phyloP scores from a whole-genome alignment of 2,888 invertebrate genomes.

The Protophormia terraenovae region DNA sequence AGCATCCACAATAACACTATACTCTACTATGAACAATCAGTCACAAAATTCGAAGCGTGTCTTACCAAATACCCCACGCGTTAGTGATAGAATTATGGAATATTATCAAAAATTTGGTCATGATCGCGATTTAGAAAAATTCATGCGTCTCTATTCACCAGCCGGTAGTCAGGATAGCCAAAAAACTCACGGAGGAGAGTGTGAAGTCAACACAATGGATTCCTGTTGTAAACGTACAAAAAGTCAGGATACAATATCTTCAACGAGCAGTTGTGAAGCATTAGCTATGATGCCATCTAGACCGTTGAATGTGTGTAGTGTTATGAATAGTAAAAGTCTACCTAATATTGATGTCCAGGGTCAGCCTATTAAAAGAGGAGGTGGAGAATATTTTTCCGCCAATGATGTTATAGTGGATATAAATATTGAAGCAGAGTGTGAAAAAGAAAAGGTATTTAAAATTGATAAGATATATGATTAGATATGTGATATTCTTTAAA shows the following conservation, averaged over 20 bases:
- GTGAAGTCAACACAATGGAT: not conserved
- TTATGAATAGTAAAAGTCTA: constrained; percentile 54
- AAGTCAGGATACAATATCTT: constrained; percentile 39
- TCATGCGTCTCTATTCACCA: constrained; percentile 82
- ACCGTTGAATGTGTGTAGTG: not conserved
- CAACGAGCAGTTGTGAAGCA: constrained; percentile 37
- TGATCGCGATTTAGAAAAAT: constrained; percentile 86
- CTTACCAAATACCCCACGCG: constrained; percentile 69
- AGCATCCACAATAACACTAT: not conserved
- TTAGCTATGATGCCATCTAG: constrained; percentile 38
- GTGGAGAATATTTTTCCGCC: not conserved
- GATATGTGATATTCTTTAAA: no score
- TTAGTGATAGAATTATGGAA: constrained; percentile 82
- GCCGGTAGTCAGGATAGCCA: constrained; percentile 43
- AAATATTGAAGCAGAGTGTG: constrained; percentile 49
- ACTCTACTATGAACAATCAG: constrained; percentile 28
- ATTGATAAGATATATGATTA: no score
- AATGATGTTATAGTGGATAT: constrained; percentile 45
- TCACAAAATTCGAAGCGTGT: constrained; percentile 5
- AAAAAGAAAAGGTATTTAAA: constrained; percentile 30
- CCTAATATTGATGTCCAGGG: constrained; percentile 56
- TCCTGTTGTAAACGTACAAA: constrained; percentile 4
- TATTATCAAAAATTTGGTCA: constrained; percentile 87
- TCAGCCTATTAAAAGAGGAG: not conserved
- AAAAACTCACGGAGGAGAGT: not conserved